Percentiles rank a stretch among this genome's conserved stretches.
Evolutionary conservation across 2,888 invertebrate species (phyloP).

Genomic region (Blastobasis adustella): DNA sequence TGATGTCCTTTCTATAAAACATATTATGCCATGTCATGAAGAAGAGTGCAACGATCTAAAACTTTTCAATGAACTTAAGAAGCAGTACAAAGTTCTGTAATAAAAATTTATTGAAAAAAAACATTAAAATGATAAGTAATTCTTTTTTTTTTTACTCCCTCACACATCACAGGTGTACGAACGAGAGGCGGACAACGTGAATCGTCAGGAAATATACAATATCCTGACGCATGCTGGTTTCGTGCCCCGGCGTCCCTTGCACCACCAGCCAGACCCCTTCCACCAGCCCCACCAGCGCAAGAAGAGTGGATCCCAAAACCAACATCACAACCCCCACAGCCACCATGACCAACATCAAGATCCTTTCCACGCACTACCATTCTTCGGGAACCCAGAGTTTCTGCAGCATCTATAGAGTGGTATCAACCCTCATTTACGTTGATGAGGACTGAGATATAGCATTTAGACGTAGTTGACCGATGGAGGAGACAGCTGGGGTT

Average conservation of each 20-base stretch:
- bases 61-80: too few relatives aligned
- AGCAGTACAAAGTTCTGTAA: too few relatives aligned
- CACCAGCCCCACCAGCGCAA: constrained; percentile 14
- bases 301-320: neutral
- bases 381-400: constrained; percentile 38
- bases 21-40: too few relatives aligned
- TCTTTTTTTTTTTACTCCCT: neutral
- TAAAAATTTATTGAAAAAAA: too few relatives aligned
- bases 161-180: constrained; percentile 72
- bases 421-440: too few relatives aligned
- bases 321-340: constrained; percentile 4
- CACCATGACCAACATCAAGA: constrained; percentile 14
- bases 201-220: constrained; percentile 77
- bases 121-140: neutral
- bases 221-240: constrained; percentile 79
- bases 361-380: constrained; percentile 20
- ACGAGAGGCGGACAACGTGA: constrained; percentile 75
- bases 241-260: constrained; percentile 43
- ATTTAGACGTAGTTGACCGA: too few relatives aligned
- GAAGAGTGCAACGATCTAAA: too few relatives aligned
- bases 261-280: constrained; percentile 15
- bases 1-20: too few relatives aligned
- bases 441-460: too few relatives aligned
- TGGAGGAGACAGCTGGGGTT: too few relatives aligned
- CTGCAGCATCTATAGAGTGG: constrained; percentile 32